A percentile compares a stretch with the other conserved stretches of the same genome.
These are phyloP conservation scores for Lordiphosa clarofinis DNA, from an alignment of 1,140 invertebrate genomes.

Conservation along the genomic window DNA sequence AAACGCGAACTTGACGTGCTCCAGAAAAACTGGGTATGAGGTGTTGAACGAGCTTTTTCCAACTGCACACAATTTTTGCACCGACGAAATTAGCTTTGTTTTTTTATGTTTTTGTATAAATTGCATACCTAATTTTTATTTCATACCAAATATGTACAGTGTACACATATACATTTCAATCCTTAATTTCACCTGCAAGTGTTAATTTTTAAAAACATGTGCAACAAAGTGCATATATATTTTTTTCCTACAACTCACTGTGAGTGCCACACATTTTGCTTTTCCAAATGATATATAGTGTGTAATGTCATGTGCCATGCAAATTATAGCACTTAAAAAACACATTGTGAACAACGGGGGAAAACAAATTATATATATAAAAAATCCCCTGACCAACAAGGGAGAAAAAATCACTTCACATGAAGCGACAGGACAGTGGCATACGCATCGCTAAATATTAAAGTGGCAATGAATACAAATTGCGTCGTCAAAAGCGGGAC, in stretches of 20 bases:
- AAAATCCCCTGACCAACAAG: background rate
- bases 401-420: slow-evolving; percentile 12
- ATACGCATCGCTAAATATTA: slow-evolving; percentile 56
- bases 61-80: no score
- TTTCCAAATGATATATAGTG: slow-evolving; percentile 25
- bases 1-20: no score
- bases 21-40: no score
- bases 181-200: slow-evolving; percentile 9
- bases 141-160: no score
- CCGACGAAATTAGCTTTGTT: no score
- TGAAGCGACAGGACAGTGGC: slow-evolving; percentile 27
- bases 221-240: slow-evolving; percentile 5
- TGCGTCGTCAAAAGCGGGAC: slow-evolving; percentile 43
- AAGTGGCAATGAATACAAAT: slow-evolving; percentile 60
- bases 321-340: slow-evolving; percentile 50
- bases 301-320: slow-evolving; percentile 39
- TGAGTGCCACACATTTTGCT: slow-evolving; percentile 24
- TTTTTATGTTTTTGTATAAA: no score
- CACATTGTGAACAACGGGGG: background rate
- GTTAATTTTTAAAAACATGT: slow-evolving; percentile 18
- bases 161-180: no score
- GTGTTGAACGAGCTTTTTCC: no score
- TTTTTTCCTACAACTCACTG: slow-evolving; percentile 17
- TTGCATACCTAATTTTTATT: no score
- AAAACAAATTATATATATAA: slow-evolving; percentile 7